A percentile compares a stretch with the other conserved stretches of the same genome.
phyloP scores from a whole-genome alignment of 2,113 vertebrate genomes.

The Hippotragus niger region DNA sequence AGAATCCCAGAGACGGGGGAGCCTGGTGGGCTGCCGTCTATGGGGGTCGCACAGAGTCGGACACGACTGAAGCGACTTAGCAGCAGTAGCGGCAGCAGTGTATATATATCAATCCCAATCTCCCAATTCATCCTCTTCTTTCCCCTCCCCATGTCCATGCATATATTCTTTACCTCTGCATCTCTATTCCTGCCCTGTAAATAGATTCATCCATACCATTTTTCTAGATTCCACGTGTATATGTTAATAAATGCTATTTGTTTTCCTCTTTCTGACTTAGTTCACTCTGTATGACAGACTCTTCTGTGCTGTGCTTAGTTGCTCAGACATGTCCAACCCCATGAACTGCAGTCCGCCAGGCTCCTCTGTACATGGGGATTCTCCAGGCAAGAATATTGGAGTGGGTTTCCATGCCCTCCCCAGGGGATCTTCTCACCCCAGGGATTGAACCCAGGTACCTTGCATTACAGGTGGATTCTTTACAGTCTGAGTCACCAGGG shows the following conservation, averaged over 20 bases:
- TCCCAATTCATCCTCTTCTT: neutral
- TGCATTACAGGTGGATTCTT: neutral
- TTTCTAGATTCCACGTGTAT: neutral
- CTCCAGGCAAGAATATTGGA: neutral
- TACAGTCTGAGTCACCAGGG: neutral
- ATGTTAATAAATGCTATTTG: neutral
- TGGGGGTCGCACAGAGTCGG: too few species aligned
- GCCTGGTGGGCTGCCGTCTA: too few species aligned
- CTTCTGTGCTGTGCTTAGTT: neutral
- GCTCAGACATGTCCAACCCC: neutral
- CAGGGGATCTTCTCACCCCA: neutral
- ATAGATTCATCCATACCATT: neutral
- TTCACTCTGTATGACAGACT: neutral
- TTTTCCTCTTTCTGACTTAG: neutral
- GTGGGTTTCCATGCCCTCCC: neutral
- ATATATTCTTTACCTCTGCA: neutral
- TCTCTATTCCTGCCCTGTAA: neutral
- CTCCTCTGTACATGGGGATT: neutral
- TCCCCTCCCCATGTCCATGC: neutral
- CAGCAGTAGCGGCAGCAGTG: too few species aligned
- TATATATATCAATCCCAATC: neutral
- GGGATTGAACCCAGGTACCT: neutral
- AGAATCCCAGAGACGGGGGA: too few species aligned
- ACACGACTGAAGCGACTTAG: too few species aligned
- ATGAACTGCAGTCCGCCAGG: accelerated